Conservation (phyloP, 2,113 vertebrate genomes). For the Holacanthus passer region DNA sequence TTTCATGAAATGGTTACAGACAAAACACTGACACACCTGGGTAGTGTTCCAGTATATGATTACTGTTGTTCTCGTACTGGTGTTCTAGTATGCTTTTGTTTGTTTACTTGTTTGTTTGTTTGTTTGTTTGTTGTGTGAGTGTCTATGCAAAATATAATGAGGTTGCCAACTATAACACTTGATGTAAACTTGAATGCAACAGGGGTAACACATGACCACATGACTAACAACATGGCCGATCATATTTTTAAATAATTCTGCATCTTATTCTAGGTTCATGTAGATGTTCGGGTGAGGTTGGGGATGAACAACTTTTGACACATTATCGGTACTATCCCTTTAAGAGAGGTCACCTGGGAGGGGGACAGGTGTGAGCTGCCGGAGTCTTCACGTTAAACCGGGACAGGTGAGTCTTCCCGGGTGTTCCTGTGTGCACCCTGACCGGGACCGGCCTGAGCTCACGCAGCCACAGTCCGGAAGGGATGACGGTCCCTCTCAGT, state of each 20-base stretch:
- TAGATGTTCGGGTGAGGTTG: no score
- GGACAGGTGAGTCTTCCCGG: neutral
- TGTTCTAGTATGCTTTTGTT: no score
- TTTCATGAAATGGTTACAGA: neutral
- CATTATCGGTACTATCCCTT: slow-evolving; percentile 56
- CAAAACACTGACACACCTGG: neutral
- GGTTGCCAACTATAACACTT: neutral
- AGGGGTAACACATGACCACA: no score
- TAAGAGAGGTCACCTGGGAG: slow-evolving; percentile 77
- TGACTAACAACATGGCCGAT: no score
- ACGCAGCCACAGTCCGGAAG: slow-evolving; percentile 4
- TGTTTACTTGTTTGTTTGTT: neutral
- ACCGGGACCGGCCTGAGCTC: neutral
- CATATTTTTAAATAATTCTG: no score
- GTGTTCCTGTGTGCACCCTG: neutral
- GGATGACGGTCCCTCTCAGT: slow-evolving; percentile 49
- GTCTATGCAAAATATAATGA: neutral
- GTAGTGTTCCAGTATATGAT: neutral
- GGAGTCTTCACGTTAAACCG: slow-evolving; percentile 10
- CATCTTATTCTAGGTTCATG: neutral
- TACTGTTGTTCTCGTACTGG: no score
- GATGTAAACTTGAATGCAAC: no score
- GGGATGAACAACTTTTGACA: neutral
- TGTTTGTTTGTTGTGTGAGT: neutral
- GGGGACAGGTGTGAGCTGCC: slow-evolving; percentile 69